Conservation (phyloP, 2,888 invertebrate species). For the Onchidella celtica region DNA sequence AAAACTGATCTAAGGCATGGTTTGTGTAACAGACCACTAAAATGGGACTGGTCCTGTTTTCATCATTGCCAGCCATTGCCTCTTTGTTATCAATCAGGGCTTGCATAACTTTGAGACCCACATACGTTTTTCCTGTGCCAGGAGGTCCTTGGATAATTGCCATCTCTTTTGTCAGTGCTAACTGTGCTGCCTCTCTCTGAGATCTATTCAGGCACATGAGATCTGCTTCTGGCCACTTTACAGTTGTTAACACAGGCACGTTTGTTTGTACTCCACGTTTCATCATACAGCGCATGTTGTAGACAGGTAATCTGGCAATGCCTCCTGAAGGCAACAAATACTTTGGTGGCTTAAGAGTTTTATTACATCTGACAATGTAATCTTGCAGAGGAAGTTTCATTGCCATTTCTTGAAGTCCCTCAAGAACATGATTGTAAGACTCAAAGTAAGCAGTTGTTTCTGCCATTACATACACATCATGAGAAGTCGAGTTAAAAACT, state of each 20-base stretch:
- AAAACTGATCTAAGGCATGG: slow-evolving; percentile 75
- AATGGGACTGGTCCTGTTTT: slow-evolving; percentile 4
- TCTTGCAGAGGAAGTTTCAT: slow-evolving; percentile 54
- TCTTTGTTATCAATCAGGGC: slow-evolving; percentile 84
- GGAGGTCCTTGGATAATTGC: slow-evolving; percentile 85
- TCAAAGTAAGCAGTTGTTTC: slow-evolving; percentile 91
- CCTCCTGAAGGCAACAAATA: slow-evolving; percentile 53
- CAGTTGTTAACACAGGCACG: slow-evolving; percentile 6
- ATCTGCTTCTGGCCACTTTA: slow-evolving; percentile 64
- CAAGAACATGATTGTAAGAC: slow-evolving; percentile 88
- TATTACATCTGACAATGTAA: slow-evolving; percentile 63
- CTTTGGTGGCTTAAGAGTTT: slow-evolving; percentile 58
- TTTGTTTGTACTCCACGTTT: slow-evolving; percentile 34
- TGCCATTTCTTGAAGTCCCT: slow-evolving; percentile 84
- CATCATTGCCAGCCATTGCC: slow-evolving; percentile 67
- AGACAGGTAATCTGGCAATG: slow-evolving; percentile 41
- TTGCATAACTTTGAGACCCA: slow-evolving; percentile 87
- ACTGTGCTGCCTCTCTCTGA: slow-evolving; percentile 69
- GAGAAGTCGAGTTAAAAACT: slow-evolving; percentile 48
- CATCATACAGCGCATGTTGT: slow-evolving; percentile 42
- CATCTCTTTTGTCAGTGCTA: slow-evolving; percentile 74
- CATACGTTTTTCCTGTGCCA: slow-evolving; percentile 91
- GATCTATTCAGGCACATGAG: slow-evolving; percentile 71
- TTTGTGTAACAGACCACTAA: slow-evolving; percentile 69
- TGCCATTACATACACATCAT: slow-evolving; percentile 83